A percentile compares a stretch with the other conserved stretches of the same genome.
phyloP scores from a whole-genome alignment of 1,140 invertebrate species.

The Ctenoplectra terminalis region DNA sequence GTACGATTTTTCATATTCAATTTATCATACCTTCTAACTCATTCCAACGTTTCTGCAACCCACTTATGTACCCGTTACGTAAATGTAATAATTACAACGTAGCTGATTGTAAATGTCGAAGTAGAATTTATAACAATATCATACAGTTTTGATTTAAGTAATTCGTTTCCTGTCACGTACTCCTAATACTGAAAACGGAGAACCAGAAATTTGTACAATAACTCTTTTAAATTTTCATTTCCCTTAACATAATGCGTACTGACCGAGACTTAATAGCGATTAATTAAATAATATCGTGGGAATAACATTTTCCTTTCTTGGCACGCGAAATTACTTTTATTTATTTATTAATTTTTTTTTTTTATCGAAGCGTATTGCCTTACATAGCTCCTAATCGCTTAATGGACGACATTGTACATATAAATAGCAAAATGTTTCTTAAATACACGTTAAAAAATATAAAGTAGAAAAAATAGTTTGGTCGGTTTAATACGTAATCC shows the following conservation, averaged over 20 bases:
- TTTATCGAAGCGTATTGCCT: conserved; percentile 6
- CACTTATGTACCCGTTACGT: too few relatives aligned
- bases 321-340: conserved; percentile 29
- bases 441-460: conserved; percentile 41
- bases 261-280: conserved; percentile 22
- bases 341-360: too few relatives aligned
- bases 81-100: conserved; percentile 22
- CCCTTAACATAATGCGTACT: background rate
- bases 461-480: conserved; percentile 55
- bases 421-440: conserved; percentile 25
- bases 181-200: conserved; percentile 26
- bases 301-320: conserved; percentile 18
- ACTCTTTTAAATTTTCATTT: background rate
- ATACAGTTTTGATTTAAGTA: conserved; percentile 22
- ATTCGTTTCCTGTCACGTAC: conserved; percentile 5
- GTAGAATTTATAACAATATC: conserved; percentile 31
- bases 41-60: too few relatives aligned
- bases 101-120: conserved; percentile 1
- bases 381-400: background rate
- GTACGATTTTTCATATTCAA: too few relatives aligned
- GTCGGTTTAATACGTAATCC: background rate
- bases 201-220: conserved; percentile 11
- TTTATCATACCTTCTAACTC: too few relatives aligned
- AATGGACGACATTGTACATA: conserved; percentile 22
- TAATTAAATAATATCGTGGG: conserved; percentile 44